These are phyloP conservation scores for Cephus spinipes DNA, from an alignment of 2,888 invertebrate species.

Conservation along the genomic window DNA sequence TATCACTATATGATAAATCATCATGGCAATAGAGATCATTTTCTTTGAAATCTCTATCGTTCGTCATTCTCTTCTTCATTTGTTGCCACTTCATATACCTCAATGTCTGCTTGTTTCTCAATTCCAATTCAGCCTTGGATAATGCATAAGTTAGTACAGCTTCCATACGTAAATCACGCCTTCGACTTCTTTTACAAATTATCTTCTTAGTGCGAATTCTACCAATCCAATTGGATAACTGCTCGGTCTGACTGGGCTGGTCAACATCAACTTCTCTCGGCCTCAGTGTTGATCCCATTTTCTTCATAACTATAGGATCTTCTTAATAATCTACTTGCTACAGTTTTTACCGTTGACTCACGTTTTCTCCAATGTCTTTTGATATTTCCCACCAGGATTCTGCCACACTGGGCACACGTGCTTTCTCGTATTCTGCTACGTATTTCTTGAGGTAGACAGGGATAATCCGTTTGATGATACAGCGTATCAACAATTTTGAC, in stretches of 20 bases:
- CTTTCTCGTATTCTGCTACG: neutral
- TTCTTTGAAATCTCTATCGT: conserved; percentile 18
- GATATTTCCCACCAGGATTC: neutral
- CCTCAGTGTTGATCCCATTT: conserved; percentile 40
- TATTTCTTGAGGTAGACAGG: neutral
- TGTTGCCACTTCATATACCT: conserved; percentile 72
- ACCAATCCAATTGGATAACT: conserved; percentile 71
- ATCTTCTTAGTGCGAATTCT: conserved; percentile 74
- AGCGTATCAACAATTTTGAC: neutral
- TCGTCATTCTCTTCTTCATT: conserved; percentile 47
- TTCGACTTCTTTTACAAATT: conserved; percentile 71
- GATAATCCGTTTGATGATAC: neutral
- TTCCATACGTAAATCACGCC: conserved; percentile 74
- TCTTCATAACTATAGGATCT: neutral
- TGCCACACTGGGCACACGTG: neutral
- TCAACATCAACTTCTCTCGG: conserved; percentile 43
- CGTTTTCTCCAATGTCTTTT: neutral
- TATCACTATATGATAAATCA: conserved; percentile 9
- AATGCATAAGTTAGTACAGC: conserved; percentile 75
- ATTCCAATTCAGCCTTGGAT: conserved; percentile 72
- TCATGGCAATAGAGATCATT: conserved; percentile 20
- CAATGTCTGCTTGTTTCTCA: conserved; percentile 73
- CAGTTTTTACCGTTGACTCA: neutral
- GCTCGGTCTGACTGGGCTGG: conserved; percentile 46
- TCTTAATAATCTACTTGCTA: neutral